Evolutionary conservation across 2,797 vertebrate species (phyloP), one percentile per base, ranked within the genome.

Genomic region (Anguilla anguilla): DNA sequence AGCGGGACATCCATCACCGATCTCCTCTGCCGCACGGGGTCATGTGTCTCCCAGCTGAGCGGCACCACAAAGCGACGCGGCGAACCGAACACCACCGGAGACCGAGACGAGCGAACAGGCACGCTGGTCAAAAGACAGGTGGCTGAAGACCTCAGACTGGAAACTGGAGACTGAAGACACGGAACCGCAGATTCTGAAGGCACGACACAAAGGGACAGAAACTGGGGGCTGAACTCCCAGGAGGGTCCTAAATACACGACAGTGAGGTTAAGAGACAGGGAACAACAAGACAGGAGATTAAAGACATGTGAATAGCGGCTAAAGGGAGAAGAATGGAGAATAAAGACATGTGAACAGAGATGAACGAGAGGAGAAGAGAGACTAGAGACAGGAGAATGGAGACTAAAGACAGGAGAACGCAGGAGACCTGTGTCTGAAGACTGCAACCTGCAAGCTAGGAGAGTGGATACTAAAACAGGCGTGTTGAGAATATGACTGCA

Each of bases 1-100:
- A 82, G 79, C 46, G 46, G 46, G 46, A 82, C 46, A 82, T 46
- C 43, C 22, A 82, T 82, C 22, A 51, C 43, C 25, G 79, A 82
- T 25, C 43, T 82, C 79, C 39, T 82, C 79, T 49, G 79, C 46
- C 79, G 6, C 46, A 11, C 22, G n/a, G 46, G 22, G 79, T 51
- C 79, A 82, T n/a, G 25, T n/a, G 22, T 82, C 46, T 49, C 79
- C 46, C 79, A 82, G 74, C 35, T 43, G 72, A 77, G 72, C 72
- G 13, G 35, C 46, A 51, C 46, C 22, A 15, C 79, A 82, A 2
- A 82, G 46, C 0, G 17, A 35, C 79, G 28, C 19, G 17, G 46
- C 25, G 13, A 49, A 49, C 6, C 79, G 51, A 82, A 51, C 35
- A 81, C 39, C 79, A 82, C 46, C 5, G 39, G 39, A 79, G 74